phyloP scores from a whole-genome alignment of 2,797 vertebrate genomes.

The Tiaroga cobitis region DNA sequence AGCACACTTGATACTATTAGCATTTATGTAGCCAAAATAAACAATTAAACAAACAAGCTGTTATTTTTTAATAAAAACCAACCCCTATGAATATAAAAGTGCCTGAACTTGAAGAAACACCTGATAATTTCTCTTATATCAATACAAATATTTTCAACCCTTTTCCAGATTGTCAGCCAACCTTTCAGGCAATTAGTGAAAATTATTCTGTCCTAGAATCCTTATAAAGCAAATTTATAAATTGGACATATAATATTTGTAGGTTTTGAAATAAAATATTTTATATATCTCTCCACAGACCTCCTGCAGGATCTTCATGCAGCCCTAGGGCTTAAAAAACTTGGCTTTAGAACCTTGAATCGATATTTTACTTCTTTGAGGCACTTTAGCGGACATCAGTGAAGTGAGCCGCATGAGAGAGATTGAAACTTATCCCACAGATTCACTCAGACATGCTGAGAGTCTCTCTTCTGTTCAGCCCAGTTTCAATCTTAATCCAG shows the following conservation, averaged over 20 bases:
- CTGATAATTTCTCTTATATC: not conserved
- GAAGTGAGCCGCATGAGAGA: conserved; percentile 8
- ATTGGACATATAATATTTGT: not conserved
- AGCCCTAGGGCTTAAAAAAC: not conserved
- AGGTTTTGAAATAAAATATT: not conserved
- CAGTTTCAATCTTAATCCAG: not conserved
- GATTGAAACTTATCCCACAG: not conserved
- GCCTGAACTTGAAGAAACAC: not conserved
- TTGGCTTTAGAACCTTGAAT: conserved; percentile 6
- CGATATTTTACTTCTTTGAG: conserved; percentile 1
- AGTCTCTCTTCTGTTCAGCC: not conserved
- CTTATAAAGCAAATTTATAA: not conserved
- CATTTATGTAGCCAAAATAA: not conserved
- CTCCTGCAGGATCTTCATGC: not conserved
- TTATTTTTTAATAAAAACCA: not conserved
- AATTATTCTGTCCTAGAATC: not conserved
- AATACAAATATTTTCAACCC: not conserved
- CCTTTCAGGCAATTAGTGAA: too few relatives aligned
- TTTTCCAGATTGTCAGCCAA: not conserved
- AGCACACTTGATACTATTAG: not conserved
- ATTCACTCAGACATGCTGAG: not conserved
- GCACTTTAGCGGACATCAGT: conserved; percentile 18
- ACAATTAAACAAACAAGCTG: not conserved
- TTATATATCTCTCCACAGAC: not conserved
- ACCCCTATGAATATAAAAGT: not conserved